Evolutionary conservation across 2,888 invertebrate genomes (phyloP), one percentile per base, ranked within the genome.

Genomic region (Crocallis elinguaria): DNA sequence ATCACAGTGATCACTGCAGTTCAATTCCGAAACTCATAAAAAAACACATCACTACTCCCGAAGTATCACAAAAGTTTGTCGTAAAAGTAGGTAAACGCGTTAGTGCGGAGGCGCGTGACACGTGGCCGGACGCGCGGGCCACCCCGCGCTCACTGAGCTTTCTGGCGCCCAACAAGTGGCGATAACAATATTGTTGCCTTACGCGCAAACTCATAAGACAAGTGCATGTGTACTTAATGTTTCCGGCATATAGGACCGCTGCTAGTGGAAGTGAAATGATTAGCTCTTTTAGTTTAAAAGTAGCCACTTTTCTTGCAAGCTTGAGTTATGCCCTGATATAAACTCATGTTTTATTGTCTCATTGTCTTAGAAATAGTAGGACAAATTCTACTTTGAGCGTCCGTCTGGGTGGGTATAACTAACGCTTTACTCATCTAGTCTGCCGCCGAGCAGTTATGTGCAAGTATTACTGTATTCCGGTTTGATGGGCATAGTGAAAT

Each of bases 91-190:
- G 41, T 41, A 13, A 12, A 13, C 14, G 48, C 30, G 46, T 38
- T 51, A 60, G 56, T 35, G 38, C 17, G 51, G 56, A 59, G 39
- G 51, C 57, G 64, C 64, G 66, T 57, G 64, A 67, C 69, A 71
- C 77, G 73, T 77, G 79, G 77, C 76, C 81, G 76, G 67, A 68
- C 85, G 78, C 81, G 79, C 79, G 82, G 81, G 72, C 71, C 85
- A 81, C 78, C 84, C 84, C 88, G 86, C 88, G 84, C 77, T 75
- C 67, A 84, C 88, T 82, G 88, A 86, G 79, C 82, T 77, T 69
- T 72, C 73, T 87, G 88, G 88, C 89, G 88, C 90, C 91, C 91
- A 91, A 91, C 91, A 91, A 91, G 91, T 91, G 90, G 87, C 86
- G 77, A 82, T 79, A 85, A 86, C 83, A 86, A 76, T 76, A 76